Evolutionary conservation across 2,888 invertebrate species (phyloP).

Genomic region (Drosophila ustulata): DNA sequence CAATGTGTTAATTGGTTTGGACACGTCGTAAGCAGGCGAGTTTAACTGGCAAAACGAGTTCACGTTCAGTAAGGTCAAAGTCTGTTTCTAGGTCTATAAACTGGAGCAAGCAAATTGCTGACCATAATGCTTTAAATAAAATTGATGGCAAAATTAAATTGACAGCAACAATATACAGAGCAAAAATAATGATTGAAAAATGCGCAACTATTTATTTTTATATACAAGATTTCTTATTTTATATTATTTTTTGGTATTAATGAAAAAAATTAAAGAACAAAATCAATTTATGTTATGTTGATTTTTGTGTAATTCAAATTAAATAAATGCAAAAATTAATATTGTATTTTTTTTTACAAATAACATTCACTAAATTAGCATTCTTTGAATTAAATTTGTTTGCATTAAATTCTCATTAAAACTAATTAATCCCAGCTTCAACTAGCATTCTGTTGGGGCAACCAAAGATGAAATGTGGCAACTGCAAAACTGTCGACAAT

Average conservation of each 20-base stretch:
- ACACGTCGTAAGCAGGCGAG: conserved; percentile 59
- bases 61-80: conserved; percentile 15
- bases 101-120: neutral
- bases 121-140: neutral
- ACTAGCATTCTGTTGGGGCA: neutral
- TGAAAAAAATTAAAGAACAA: too few species aligned
- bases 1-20: conserved; percentile 77
- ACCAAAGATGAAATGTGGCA: conserved; percentile 9
- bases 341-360: neutral
- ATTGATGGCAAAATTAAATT: too few species aligned
- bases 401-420: neutral
- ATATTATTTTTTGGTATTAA: too few species aligned
- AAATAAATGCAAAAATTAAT: too few species aligned
- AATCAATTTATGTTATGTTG: neutral
- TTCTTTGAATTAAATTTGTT: neutral
- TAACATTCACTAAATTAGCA: neutral
- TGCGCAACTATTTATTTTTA: too few species aligned
- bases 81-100: neutral
- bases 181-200: too few species aligned
- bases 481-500: conserved; percentile 14
- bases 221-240: too few species aligned
- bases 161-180: too few species aligned
- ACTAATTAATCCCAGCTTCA: neutral
- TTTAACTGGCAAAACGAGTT: neutral
- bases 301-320: neutral